phyloP scores from a whole-genome alignment of 2,797 vertebrate genomes.

The Okamejei kenojei region DNA sequence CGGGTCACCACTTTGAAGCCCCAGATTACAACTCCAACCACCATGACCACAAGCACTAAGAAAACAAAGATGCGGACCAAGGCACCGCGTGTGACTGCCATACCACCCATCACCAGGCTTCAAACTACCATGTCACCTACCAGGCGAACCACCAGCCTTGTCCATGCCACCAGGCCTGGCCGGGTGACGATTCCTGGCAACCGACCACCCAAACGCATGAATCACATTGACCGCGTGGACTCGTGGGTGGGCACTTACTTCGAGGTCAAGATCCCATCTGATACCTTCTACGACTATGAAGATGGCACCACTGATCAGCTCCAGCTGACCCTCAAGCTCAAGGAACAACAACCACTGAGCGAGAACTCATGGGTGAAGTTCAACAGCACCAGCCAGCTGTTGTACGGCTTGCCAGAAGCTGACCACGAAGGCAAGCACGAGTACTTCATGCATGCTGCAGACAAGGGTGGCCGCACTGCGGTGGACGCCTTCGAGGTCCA shows the following conservation, averaged over 20 bases:
- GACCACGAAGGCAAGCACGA: slow-evolving; percentile 80
- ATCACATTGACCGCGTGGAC: slow-evolving; percentile 86
- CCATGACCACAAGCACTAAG: slow-evolving; percentile 64
- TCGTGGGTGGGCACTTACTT: slow-evolving; percentile 94
- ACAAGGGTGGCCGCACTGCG: slow-evolving; percentile 79
- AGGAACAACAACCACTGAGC: slow-evolving; percentile 71
- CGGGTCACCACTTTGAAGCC: slow-evolving; percentile 65
- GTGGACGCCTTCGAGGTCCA: slow-evolving; percentile 91
- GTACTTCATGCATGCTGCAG: slow-evolving; percentile 90
- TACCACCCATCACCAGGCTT: slow-evolving; percentile 67
- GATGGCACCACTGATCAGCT: slow-evolving; percentile 94
- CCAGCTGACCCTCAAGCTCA: slow-evolving; percentile 79
- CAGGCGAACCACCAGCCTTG: slow-evolving; percentile 66
- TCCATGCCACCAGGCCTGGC: slow-evolving; percentile 55
- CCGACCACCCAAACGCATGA: slow-evolving; percentile 72
- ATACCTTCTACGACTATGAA: slow-evolving; percentile 88
- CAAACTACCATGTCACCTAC: slow-evolving; percentile 64
- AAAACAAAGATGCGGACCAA: slow-evolving; percentile 71
- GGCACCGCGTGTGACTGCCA: slow-evolving; percentile 58
- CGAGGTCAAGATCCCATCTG: slow-evolving; percentile 89
- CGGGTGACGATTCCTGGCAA: slow-evolving; percentile 53
- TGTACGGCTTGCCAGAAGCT: slow-evolving; percentile 85
- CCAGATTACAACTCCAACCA: slow-evolving; percentile 57
- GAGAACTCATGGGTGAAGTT: slow-evolving; percentile 96
- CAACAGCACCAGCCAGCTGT: slow-evolving; percentile 92